Evolutionary conservation across 2,797 vertebrate species (phyloP).

Genomic region (Enteromius argenteus): DNA sequence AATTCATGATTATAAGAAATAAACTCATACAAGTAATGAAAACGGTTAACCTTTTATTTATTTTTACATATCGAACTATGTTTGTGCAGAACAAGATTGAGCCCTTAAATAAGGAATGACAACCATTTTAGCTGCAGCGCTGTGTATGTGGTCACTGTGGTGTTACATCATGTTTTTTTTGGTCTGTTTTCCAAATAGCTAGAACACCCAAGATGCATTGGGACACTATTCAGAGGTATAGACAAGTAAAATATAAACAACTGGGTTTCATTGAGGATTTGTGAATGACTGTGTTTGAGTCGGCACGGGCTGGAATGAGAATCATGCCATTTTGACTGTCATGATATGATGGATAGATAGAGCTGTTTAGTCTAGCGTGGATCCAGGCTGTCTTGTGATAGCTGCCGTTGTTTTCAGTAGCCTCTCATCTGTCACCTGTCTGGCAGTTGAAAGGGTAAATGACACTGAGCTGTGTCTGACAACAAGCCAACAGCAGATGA

Average conservation of each 20-base stretch:
- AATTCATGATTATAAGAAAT: background rate
- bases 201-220: constrained; percentile 38
- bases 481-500: constrained; percentile 56
- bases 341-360: constrained; percentile 55
- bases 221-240: constrained; percentile 39
- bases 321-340: constrained; percentile 48
- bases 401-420: constrained; percentile 55
- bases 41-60: background rate
- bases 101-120: background rate
- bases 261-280: constrained; percentile 46
- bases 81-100: constrained; percentile 4
- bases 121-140: background rate
- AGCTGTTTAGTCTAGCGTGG: constrained; percentile 58
- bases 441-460: constrained; percentile 55
- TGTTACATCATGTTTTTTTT: background rate
- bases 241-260: constrained; percentile 46
- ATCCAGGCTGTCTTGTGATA: constrained; percentile 47
- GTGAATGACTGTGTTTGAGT: constrained; percentile 53
- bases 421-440: constrained; percentile 62
- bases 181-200: constrained; percentile 24
- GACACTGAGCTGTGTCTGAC: constrained; percentile 54
- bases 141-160: background rate
- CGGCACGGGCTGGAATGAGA: constrained; percentile 41
- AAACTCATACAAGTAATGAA: background rate
- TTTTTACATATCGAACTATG: background rate